Conservation (phyloP, 2,888 invertebrate species). For the Philaethria dido region DNA sequence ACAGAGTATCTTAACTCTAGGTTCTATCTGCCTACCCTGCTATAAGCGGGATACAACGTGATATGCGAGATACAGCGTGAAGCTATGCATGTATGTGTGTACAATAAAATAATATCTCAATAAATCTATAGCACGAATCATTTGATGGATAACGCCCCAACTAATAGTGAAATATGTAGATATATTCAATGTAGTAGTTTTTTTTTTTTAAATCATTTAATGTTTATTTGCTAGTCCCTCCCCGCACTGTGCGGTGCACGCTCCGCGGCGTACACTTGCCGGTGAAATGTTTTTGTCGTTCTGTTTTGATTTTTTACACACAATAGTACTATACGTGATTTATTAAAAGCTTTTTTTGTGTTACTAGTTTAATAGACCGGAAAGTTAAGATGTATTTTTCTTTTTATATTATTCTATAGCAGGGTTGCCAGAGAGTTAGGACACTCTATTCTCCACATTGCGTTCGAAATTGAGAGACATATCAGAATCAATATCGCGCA, state of each 20-base stretch:
- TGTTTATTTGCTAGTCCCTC: constrained; percentile 15
- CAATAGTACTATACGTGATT: not conserved
- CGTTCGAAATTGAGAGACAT: no score
- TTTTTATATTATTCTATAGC: no score
- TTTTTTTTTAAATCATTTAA: constrained; percentile 23
- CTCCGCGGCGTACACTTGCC: not conserved
- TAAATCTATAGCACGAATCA: not conserved
- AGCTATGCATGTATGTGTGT: no score
- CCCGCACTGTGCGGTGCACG: no score
- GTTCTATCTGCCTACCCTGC: no score
- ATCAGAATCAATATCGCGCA: no score
- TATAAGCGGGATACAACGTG: no score
- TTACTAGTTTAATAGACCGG: not conserved
- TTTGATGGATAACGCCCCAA: constrained; percentile 4
- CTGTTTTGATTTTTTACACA: constrained; percentile 21
- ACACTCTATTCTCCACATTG: no score
- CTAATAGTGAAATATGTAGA: constrained; percentile 20
- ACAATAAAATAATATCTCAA: no score
- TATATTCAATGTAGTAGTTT: constrained; percentile 19
- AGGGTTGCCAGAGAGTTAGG: no score
- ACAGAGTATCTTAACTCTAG: no score
- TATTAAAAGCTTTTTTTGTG: not conserved
- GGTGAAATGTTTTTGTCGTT: constrained; percentile 19
- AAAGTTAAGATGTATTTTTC: not conserved
- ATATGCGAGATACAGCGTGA: no score